phyloP scores from a whole-genome alignment of 2,797 vertebrate species.

The Semaprochilodus insignis region DNA sequence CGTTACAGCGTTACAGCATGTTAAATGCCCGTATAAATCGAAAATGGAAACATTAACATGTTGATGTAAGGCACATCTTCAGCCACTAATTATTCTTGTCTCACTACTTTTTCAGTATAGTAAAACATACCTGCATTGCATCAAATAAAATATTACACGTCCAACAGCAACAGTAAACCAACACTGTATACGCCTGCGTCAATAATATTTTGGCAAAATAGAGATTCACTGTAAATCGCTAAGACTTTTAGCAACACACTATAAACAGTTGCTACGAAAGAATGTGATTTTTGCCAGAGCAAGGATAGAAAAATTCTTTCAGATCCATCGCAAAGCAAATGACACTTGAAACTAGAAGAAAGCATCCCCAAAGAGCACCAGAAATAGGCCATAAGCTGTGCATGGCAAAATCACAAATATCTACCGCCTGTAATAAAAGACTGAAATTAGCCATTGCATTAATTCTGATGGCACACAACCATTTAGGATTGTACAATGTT shows the following conservation, averaged over 20 bases:
- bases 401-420: constrained; percentile 22
- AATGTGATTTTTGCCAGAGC: not conserved
- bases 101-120: too few species aligned
- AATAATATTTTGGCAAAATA: too few species aligned
- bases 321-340: not conserved
- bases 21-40: too few species aligned
- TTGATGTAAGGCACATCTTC: too few species aligned
- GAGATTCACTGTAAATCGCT: too few species aligned
- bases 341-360: not conserved
- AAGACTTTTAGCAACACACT: not conserved
- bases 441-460: constrained; percentile 4
- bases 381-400: not conserved
- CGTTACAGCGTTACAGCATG: too few species aligned
- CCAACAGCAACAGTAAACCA: too few species aligned
- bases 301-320: not conserved
- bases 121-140: too few species aligned
- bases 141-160: too few species aligned
- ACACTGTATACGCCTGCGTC: too few species aligned
- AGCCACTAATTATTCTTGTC: too few species aligned
- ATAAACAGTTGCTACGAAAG: not conserved
- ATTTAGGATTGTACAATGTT: constrained; percentile 25
- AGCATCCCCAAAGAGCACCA: constrained; percentile 18
- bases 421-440: not conserved
- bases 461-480: constrained; percentile 26
- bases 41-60: too few species aligned